These are phyloP conservation scores for Tridacna gigas DNA, from an alignment of 2,888 invertebrate species.

Conservation along the genomic window DNA sequence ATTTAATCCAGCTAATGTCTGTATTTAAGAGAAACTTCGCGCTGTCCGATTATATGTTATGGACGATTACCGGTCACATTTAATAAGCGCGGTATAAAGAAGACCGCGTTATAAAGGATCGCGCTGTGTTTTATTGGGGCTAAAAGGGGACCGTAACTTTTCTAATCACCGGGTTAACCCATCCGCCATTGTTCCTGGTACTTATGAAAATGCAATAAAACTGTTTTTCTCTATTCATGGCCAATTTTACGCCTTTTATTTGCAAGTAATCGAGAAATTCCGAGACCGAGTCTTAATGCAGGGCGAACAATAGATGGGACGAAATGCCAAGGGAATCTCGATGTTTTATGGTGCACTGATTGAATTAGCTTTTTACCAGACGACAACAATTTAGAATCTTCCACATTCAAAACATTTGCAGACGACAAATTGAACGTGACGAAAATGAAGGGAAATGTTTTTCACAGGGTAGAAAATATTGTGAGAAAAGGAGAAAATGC, in stretches of 20 bases:
- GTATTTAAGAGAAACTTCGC: conserved; percentile 16
- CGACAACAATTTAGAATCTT: too few relatives aligned
- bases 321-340: conserved; percentile 14
- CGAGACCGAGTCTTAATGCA: conserved; percentile 13
- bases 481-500: too few relatives aligned
- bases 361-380: not conserved
- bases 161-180: conserved; percentile 23
- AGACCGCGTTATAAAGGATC: not conserved
- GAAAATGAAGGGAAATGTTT: too few relatives aligned
- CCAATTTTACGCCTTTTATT: conserved; percentile 24
- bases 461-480: too few relatives aligned
- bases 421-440: too few relatives aligned
- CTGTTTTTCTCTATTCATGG: conserved; percentile 4
- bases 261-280: conserved; percentile 22
- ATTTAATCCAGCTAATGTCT: conserved; percentile 19
- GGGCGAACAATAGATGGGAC: conserved; percentile 12
- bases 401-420: too few relatives aligned
- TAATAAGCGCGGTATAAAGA: conserved; percentile 8
- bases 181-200: conserved; percentile 1
- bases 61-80: conserved; percentile 6
- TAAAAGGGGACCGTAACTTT: conserved; percentile 16
- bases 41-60: conserved; percentile 24
- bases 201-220: conserved; percentile 28
- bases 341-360: conserved; percentile 19
- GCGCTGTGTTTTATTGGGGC: not conserved